Conservation (phyloP, 2,888 invertebrate genomes). For the Julus scandinavius region DNA sequence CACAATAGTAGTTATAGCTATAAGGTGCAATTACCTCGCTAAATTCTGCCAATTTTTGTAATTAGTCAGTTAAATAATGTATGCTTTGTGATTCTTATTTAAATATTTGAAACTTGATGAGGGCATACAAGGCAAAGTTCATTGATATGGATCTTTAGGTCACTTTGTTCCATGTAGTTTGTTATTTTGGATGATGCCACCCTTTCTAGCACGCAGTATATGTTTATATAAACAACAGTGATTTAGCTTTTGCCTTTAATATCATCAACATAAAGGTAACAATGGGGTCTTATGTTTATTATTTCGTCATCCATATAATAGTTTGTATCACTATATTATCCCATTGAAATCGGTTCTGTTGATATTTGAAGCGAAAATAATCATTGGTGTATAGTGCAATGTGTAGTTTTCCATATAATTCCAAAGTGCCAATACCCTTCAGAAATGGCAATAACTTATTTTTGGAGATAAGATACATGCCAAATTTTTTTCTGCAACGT, state of each 20-base stretch:
- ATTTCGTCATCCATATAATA: background rate
- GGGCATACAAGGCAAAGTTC: too few relatives aligned
- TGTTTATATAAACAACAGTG: background rate
- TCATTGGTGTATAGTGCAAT: background rate
- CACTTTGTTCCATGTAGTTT: background rate
- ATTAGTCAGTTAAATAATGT: background rate
- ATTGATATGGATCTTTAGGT: background rate
- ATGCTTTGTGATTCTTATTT: background rate
- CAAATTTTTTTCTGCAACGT: background rate
- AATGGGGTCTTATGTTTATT: background rate
- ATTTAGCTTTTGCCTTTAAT: background rate
- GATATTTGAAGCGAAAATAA: background rate
- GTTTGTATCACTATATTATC: background rate
- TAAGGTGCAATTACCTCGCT: background rate
- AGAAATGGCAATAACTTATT: slow-evolving; percentile 11
- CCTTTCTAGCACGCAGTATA: background rate
- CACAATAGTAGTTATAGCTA: background rate
- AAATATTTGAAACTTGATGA: too few relatives aligned
- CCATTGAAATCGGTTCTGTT: background rate
- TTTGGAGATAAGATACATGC: background rate
- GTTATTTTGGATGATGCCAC: background rate
- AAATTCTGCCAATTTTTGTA: background rate
- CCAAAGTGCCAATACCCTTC: background rate
- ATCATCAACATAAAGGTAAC: background rate
- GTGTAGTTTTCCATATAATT: background rate